Percentiles rank a stretch among this genome's conserved stretches.
phyloP scores from a whole-genome alignment of 37 sponge, comb jelly and placozoan genomes.

The Halisarca cf. caerulea region DNA sequence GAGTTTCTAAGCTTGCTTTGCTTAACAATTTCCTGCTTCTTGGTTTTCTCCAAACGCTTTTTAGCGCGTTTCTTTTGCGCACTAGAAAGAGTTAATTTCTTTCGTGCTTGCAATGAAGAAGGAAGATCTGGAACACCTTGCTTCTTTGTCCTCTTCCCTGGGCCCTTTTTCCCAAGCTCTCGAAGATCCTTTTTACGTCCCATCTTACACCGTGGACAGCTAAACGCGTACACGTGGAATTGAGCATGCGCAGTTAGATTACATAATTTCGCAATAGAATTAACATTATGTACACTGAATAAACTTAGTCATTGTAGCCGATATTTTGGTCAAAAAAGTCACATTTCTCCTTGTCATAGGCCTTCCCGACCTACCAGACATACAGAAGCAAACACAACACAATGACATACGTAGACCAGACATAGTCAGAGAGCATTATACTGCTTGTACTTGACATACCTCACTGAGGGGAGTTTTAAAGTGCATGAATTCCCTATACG shows the following conservation, averaged over 20 bases:
- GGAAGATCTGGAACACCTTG: constrained; percentile 61
- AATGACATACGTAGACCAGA: not conserved
- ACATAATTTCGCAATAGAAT: not conserved
- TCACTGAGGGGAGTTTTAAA: constrained; percentile 16
- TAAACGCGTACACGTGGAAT: not conserved
- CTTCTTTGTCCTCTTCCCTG: constrained; percentile 67
- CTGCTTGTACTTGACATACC: not conserved
- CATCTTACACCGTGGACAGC: not conserved
- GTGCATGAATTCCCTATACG: not conserved
- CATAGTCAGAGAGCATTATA: no score
- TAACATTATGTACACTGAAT: not conserved
- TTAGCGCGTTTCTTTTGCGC: constrained; percentile 26
- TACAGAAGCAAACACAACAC: not conserved
- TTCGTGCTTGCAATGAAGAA: not conserved
- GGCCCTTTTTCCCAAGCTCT: constrained; percentile 62
- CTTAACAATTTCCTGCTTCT: not conserved
- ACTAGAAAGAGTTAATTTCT: constrained; percentile 37
- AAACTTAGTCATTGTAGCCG: constrained; percentile 1
- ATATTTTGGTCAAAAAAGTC: constrained; percentile 5
- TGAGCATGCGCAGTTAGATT: constrained; percentile 1
- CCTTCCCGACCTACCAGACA: not conserved
- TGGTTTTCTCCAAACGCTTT: constrained; percentile 13
- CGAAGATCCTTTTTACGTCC: constrained; percentile 22
- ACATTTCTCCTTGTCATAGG: constrained; percentile 7
- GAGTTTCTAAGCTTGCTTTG: not conserved